phyloP scores from a whole-genome alignment of 2,888 invertebrate genomes.

The Thymelicus acteon region DNA sequence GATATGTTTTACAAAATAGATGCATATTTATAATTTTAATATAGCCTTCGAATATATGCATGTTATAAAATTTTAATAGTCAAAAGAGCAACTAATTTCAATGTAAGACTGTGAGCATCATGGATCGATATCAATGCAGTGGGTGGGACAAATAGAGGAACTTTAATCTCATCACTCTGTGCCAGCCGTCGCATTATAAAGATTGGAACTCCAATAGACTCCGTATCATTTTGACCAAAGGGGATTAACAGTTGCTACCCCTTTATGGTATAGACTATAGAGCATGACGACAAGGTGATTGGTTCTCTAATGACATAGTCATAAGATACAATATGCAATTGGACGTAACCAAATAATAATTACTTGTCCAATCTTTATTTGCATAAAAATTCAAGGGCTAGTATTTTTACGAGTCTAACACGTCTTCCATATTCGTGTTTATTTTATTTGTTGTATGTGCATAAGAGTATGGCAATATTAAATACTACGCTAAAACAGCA shows the following conservation, averaged over 20 bases:
- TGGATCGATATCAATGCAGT: constrained; percentile 3
- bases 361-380: not conserved
- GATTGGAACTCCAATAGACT: constrained; percentile 17
- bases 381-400: constrained; percentile 3
- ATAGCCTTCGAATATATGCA: no score
- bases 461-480: no score
- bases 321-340: not conserved
- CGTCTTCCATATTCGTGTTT: not conserved
- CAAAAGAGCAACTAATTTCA: constrained; percentile 14
- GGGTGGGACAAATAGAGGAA: constrained; percentile 9
- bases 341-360: not conserved
- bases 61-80: no score
- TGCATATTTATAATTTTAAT: no score
- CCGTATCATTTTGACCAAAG: constrained; percentile 47
- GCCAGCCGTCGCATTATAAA: constrained; percentile 26
- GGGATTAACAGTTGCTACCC: constrained; percentile 48
- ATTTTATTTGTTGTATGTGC: not conserved
- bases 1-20: no score
- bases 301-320: not conserved
- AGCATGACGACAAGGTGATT: not conserved
- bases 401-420: not conserved
- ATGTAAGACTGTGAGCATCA: not conserved
- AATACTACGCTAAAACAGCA: no score
- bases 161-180: constrained; percentile 18
- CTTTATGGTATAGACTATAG: constrained; percentile 37